These are phyloP conservation scores for Eupsilia transversa DNA, from an alignment of 2,888 invertebrate genomes.

Conservation along the genomic window DNA sequence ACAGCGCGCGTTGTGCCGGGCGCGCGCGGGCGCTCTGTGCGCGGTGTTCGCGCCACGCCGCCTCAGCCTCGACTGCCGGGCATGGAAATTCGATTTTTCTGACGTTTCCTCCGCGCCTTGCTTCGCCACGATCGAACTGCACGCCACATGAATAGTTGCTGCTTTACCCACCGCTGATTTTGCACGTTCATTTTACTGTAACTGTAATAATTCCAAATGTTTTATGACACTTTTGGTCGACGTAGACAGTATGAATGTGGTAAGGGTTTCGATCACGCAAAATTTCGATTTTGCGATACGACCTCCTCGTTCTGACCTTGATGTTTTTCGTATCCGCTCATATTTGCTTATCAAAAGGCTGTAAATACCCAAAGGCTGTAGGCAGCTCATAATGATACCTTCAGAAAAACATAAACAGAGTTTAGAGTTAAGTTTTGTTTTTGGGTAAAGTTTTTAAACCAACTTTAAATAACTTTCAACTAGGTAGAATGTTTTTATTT, in stretches of 20 bases:
- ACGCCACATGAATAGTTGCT: constrained; percentile 83
- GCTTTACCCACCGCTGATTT: constrained; percentile 83
- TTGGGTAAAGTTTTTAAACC: constrained; percentile 23
- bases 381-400: constrained; percentile 9
- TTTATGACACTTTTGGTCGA: constrained; percentile 81
- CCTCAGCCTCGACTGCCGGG: constrained; percentile 88
- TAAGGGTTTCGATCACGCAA: constrained; percentile 80
- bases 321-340: constrained; percentile 69
- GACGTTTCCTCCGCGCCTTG: constrained; percentile 90
- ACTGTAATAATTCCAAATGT: constrained; percentile 79
- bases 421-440: constrained; percentile 20
- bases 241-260: constrained; percentile 75
- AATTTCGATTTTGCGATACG: constrained; percentile 77
- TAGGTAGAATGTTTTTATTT: not conserved
- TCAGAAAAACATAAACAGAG: constrained; percentile 14
- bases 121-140: constrained; percentile 88
- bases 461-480: constrained; percentile 5
- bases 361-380: constrained; percentile 29
- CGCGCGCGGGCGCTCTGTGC: constrained; percentile 86
- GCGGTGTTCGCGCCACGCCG: constrained; percentile 88
- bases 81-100: constrained; percentile 90
- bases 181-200: constrained; percentile 83
- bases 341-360: constrained; percentile 60
- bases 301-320: constrained; percentile 72
- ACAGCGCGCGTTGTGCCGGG: constrained; percentile 69